These are phyloP conservation scores for Ooceraea biroi DNA, from an alignment of 1,140 invertebrate genomes.

Conservation along the genomic window DNA sequence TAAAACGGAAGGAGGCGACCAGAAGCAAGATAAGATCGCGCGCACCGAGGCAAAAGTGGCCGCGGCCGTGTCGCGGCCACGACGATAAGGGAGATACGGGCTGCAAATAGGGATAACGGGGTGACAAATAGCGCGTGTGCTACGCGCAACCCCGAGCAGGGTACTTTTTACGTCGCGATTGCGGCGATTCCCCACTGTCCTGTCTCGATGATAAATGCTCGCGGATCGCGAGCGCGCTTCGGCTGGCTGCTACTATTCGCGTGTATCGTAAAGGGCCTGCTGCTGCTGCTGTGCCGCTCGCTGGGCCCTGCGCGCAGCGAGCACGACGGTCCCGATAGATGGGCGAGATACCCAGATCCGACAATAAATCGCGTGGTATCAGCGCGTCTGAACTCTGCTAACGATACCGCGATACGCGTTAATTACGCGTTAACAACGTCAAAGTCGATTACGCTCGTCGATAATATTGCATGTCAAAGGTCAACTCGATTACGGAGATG, in stretches of 20 bases:
- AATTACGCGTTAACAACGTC: slow-evolving; percentile 33
- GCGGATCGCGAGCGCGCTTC: slow-evolving; percentile 33
- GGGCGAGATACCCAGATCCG: slow-evolving; percentile 49
- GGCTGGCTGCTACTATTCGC: not conserved
- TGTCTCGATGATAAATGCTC: slow-evolving; percentile 75
- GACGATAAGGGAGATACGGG: slow-evolving; percentile 73
- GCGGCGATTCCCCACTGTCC: slow-evolving; percentile 73
- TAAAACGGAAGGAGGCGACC: slow-evolving; percentile 68
- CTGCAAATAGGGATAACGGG: slow-evolving; percentile 67
- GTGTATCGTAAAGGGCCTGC: slow-evolving; percentile 11
- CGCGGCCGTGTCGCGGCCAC: slow-evolving; percentile 53
- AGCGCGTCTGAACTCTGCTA: slow-evolving; percentile 13
- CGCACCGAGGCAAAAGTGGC: slow-evolving; percentile 66
- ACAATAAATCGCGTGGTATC: slow-evolving; percentile 58
- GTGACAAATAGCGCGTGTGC: slow-evolving; percentile 76
- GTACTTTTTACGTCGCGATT: slow-evolving; percentile 66
- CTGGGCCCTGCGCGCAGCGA: slow-evolving; percentile 24
- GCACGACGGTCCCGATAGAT: slow-evolving; percentile 26
- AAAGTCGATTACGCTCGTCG: not conserved
- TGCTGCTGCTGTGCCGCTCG: slow-evolving; percentile 21
- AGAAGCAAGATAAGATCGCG: slow-evolving; percentile 69
- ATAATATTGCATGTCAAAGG: not conserved
- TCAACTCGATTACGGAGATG: slow-evolving; percentile 2
- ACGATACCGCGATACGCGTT: slow-evolving; percentile 18
- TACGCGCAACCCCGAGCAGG: slow-evolving; percentile 67